Evolutionary conservation across 2,113 vertebrate genomes (phyloP).

Genomic region (Pelobates fuscus): DNA sequence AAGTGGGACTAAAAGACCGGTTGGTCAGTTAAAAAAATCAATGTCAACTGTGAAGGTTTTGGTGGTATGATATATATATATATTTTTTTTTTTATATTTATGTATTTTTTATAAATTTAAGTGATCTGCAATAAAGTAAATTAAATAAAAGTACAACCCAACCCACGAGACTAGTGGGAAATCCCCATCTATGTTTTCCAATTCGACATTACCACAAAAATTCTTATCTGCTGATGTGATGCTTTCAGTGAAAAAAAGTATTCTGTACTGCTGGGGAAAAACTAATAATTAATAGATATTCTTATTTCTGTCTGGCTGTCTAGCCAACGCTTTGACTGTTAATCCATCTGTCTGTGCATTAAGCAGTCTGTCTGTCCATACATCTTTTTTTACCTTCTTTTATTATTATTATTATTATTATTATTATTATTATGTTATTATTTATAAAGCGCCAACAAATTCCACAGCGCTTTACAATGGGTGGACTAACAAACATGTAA

Average conservation of each 20-base stretch:
- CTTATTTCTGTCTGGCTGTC: no score
- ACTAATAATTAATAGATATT: no score
- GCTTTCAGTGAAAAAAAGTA: not conserved
- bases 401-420: no score
- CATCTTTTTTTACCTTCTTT: no score
- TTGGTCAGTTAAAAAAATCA: constrained; percentile 12
- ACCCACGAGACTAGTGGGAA: constrained; percentile 6
- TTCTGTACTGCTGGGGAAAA: not conserved
- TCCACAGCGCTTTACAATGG: no score
- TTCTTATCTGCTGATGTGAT: constrained; percentile 3
- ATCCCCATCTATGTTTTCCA: not conserved
- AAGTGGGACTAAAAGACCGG: constrained; percentile 24
- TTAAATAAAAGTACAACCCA: constrained; percentile 1
- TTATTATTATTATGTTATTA: no score
- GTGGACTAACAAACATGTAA: no score
- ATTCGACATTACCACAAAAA: constrained; percentile 15
- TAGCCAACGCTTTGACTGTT: no score
- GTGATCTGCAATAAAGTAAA: not conserved
- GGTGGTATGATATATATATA: constrained; percentile 22
- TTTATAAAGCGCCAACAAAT: no score
- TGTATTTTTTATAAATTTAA: no score
- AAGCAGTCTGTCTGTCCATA: no score
- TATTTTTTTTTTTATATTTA: not conserved
- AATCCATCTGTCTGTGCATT: no score
- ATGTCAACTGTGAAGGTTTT: constrained; percentile 37